phyloP scores from a whole-genome alignment of 2,113 vertebrate genomes.

The Bos taurus region ARS-UCD2.0 NC_037328.1:142842501-142843000 shows the following conservation, averaged over 20 bases:
- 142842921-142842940: not conserved
- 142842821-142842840: too few species aligned
- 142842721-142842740: not conserved
- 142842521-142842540: accelerated
- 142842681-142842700: not conserved
- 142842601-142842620: not conserved
- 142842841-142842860: accelerated
- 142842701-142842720: not conserved
- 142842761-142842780: accelerated
- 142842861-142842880: not conserved
- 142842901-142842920: not conserved
- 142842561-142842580: not conserved
- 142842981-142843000: not conserved
- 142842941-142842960: not conserved
- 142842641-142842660: not conserved
- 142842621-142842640: not conserved
- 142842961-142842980: not conserved
- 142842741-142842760: not conserved
- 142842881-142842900: not conserved
- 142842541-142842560: not conserved
- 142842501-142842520: not conserved
- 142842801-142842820: too few species aligned
- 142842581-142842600: not conserved
- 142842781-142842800: not conserved
- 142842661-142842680: not conserved